Evolutionary conservation across 1,140 invertebrate genomes (phyloP), one percentile per base, ranked within the genome.

Genomic region (Meloidogyne hapla): DNA sequence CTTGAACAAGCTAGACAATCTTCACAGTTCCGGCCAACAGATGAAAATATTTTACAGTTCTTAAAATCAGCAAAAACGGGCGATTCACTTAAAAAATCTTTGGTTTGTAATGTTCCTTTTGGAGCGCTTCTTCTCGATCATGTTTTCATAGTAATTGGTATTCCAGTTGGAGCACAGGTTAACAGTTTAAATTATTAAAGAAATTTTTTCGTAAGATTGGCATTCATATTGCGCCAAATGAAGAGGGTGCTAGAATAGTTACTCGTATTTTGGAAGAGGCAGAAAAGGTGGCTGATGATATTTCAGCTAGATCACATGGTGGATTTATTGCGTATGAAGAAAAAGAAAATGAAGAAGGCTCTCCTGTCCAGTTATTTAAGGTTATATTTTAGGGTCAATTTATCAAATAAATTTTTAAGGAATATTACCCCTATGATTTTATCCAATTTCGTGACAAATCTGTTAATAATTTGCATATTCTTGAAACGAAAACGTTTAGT

Each of bases 101-200:
- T 97, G 3, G 93, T 93, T 87, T 92, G 93, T 63, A 87, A 92
- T 92, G 93, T 87, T 0, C 81, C 81, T 87, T 96, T 92, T 91
- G 95, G 96, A 40, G 91, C 94, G 33, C 90, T 93, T 2, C 87
- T 98, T 18, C 91, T 98, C 71, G 95, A 98, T 81, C 95, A 98
- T 89, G 91, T 92, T 64, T 88, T 98, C 2, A 79, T 92, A 10
- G 90, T 90, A 83, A 90, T 90, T 80, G 92, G 92, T 33, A 91
- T 98, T 75, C 81, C 90, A 13, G 77, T 87, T 68, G 90, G 90
- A 84, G 85, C 84, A 68, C 87, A 88, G 83, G 89, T 89, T 77
- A 15, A 75, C 4, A n/a, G 12, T 25, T 73, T 72, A 40, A n/a
- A 40, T 48, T 21, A 21, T 64, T 33, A 67, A 2, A 74, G 9